Base-by-base conservation (phyloP, 2,888 invertebrate species). In the Eupithecia centaureata region DNA sequence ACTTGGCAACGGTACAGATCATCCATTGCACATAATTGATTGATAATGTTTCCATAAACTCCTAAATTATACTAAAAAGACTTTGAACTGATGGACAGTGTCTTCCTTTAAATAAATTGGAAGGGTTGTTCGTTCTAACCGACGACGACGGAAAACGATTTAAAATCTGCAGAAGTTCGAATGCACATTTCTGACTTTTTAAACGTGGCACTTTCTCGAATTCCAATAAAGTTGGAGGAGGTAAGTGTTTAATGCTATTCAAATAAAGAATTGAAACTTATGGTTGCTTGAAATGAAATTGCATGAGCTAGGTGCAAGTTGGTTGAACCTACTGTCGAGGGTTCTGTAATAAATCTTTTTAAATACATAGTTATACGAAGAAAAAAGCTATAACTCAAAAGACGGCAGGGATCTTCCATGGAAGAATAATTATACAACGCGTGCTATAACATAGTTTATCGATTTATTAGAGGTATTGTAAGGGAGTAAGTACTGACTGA, bases 181-280 rank as follows among this genome's bases (percentile, higher is more conserved):
- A 42, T 42, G 42, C 42, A 38, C n/a, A 7, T 42, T 42, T 3
- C n/a, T 42, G 42, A 42, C 42, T 42, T 42, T 18, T 42, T 42
- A 42, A 42, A 42, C 42, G 42, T 22, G 42, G 42, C 42, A 42
- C 10, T 22, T 42, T 42, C 42, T 42, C 18, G 10, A 42, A 42
- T 42, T 42, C 18, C 18, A 42, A 42, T 42, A 42, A 42, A 42
- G 10, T 22, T 42, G 42, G 18, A 22, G 18, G 8, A 42, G 42
- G 42, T 42, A 18, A 42, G 42, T 18, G 18, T 42, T 42, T 42
- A 42, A 42, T 42, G 42, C 42, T 42, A 42, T 42, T 42, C 18
- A 42, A 42, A 42, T 22, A 42, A 42, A 42, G 18, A 42, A 42
- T 42, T 18, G 10, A 42, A 22, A 42, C 42, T 42, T 42, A 42